Base-by-base conservation (phyloP, 2,888 invertebrate species). In the Cylloceria caligata region DNA sequence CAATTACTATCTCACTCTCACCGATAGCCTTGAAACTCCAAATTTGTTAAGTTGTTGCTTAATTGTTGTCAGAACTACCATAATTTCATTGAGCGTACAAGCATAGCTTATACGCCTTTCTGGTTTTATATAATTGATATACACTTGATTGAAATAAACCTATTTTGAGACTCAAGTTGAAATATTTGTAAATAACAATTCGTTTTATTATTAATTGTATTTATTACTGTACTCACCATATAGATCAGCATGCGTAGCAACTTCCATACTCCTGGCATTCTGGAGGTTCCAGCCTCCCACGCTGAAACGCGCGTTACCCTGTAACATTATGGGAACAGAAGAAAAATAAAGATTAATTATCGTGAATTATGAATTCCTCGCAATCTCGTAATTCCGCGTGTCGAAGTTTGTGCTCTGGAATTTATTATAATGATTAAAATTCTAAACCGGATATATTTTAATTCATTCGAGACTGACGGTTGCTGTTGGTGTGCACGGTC, bases 201-300 rank as follows among this genome's bases (percentile, higher is more conserved):
- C n/a, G n/a, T n/a, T n/a, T n/a, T n/a, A n/a, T 7, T 24, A 24
- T 52, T 9, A 52, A 52, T 9, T 13, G 52, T 52, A 52, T 16
- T 36, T 2, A 47, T 21, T 71, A 11, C 24, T 47, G 39, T 21
- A 89, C 90, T 91, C 85, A 92, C 92, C 91, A 91, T 91, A 88
- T 91, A 92, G 91, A 92, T 92, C 89, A 92, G 91, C 91, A 91
- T 88, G 88, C 89, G 89, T 89, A 92, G 91, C 90, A 92, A 89
- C 90, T 90, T 92, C 91, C 91, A 89, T 91, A 90, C 89, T 90
- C 91, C 90, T 92, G 90, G 91, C 90, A 92, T 92, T 90, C 91
- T 92, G 92, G 88, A 91, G 90, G 90, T 91, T 88, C 90, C 91
- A 90, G 91, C 92, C 90, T 90, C 90, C 90, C 91, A 89, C 92